Conservation (phyloP, 2,888 invertebrate genomes). For the Mesorhabditis spiculigera region DNA sequence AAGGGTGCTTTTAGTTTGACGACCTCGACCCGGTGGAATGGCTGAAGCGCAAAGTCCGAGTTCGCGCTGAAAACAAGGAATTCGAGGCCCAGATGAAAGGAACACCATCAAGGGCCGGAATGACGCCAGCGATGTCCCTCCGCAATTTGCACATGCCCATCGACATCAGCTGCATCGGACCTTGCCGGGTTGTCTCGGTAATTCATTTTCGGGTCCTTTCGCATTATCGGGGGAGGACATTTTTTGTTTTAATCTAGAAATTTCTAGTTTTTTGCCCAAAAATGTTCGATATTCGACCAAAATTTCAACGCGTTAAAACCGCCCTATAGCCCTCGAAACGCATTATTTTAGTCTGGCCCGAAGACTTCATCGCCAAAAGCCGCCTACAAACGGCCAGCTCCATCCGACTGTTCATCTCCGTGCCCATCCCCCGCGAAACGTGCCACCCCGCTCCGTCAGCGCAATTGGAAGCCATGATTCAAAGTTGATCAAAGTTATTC, state of each 20-base stretch:
- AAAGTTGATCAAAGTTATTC: not conserved
- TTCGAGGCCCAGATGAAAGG: not conserved
- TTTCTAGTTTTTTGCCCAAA: too few relatives aligned
- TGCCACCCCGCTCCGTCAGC: not conserved
- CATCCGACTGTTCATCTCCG: not conserved
- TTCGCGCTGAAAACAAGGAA: slow-evolving; percentile 2
- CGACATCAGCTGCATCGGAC: not conserved
- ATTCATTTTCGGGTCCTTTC: too few relatives aligned
- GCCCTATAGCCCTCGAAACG: too few relatives aligned
- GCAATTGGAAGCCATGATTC: not conserved
- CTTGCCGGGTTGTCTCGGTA: not conserved
- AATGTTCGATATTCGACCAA: too few relatives aligned
- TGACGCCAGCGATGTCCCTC: not conserved
- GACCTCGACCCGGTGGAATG: not conserved
- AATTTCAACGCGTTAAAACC: too few relatives aligned
- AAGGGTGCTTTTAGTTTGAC: not conserved
- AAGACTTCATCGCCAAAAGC: slow-evolving; percentile 2
- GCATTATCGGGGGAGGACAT: too few relatives aligned
- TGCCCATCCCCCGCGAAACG: slow-evolving; percentile 1
- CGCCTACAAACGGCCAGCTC: not conserved
- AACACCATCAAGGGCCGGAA: too few relatives aligned
- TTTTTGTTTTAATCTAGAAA: too few relatives aligned
- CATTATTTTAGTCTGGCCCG: not conserved
- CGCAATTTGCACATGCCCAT: not conserved
- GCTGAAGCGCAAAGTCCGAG: not conserved